These are phyloP conservation scores for Actinia tenebrosa DNA, from an alignment of 64 coral and sea anemone genomes.

Conservation along the genomic window DNA sequence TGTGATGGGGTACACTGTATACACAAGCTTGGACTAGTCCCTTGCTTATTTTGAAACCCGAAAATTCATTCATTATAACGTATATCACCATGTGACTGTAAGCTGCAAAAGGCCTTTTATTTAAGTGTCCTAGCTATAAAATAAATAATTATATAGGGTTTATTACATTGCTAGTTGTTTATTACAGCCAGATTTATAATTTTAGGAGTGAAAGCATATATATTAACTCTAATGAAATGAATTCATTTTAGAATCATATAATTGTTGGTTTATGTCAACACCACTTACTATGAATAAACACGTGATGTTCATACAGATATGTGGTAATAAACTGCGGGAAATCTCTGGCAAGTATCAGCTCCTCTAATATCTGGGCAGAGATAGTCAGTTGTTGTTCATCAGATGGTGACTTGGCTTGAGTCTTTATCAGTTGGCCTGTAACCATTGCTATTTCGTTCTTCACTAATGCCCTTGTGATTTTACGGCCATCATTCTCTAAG, in stretches of 20 bases:
- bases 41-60: too few species aligned
- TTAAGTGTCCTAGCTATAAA: too few species aligned
- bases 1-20: too few species aligned
- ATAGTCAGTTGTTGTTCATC: slow-evolving; percentile 29
- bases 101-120: too few species aligned
- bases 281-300: slow-evolving; percentile 12
- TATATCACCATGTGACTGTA: too few species aligned
- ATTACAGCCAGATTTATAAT: too few species aligned
- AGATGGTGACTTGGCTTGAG: not conserved
- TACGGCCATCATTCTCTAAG: slow-evolving; percentile 56
- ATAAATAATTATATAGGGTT: too few species aligned
- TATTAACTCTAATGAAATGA: too few species aligned
- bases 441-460: slow-evolving; percentile 15
- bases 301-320: slow-evolving; percentile 75
- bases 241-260: not conserved
- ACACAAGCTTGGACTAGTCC: too few species aligned
- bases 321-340: slow-evolving; percentile 80
- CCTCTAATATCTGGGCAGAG: slow-evolving; percentile 56
- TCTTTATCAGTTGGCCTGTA: slow-evolving; percentile 28
- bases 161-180: too few species aligned
- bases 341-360: slow-evolving; percentile 56
- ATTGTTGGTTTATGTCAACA: not conserved
- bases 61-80: too few species aligned
- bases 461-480: slow-evolving; percentile 49
- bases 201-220: too few species aligned